phyloP scores from a whole-genome alignment of 37 sponge, comb jelly and placozoan genomes.

The Chondrosia reniformis region DNA sequence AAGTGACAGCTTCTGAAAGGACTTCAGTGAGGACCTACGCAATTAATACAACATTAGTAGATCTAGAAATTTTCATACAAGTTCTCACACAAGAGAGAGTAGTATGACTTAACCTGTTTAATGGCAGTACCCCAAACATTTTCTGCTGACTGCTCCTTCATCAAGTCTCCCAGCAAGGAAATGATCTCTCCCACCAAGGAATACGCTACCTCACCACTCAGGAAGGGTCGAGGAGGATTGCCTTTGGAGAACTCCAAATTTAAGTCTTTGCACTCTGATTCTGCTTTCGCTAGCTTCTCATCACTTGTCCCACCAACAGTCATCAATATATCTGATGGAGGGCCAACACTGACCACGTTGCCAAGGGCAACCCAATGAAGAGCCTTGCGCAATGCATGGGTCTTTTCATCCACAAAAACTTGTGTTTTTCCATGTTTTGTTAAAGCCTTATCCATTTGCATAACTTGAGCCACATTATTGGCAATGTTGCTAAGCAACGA shows the following conservation, averaged over 20 bases:
- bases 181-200: constrained; percentile 93
- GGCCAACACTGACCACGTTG: constrained; percentile 82
- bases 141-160: constrained; percentile 62
- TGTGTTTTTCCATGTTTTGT: constrained; percentile 68
- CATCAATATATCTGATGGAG: constrained; percentile 49
- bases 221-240: constrained; percentile 87
- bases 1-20: constrained; percentile 31
- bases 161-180: constrained; percentile 71
- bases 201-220: constrained; percentile 93
- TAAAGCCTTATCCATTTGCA: constrained; percentile 72
- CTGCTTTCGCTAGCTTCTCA: constrained; percentile 71
- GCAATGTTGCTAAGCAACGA: not conserved
- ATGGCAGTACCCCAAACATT: constrained; percentile 88
- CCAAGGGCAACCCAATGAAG: constrained; percentile 84
- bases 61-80: too few species aligned
- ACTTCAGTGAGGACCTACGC: constrained; percentile 45
- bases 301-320: constrained; percentile 36
- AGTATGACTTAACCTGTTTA: constrained; percentile 45
- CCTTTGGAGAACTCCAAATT: constrained; percentile 73
- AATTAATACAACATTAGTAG: not conserved
- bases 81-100: constrained; percentile 9
- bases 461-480: constrained; percentile 65
- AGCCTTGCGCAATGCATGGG: constrained; percentile 53
- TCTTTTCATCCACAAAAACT: constrained; percentile 64
- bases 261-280: constrained; percentile 84